Evolutionary conservation across 2,888 invertebrate species (phyloP).

Genomic region (Orchestes rusci): DNA sequence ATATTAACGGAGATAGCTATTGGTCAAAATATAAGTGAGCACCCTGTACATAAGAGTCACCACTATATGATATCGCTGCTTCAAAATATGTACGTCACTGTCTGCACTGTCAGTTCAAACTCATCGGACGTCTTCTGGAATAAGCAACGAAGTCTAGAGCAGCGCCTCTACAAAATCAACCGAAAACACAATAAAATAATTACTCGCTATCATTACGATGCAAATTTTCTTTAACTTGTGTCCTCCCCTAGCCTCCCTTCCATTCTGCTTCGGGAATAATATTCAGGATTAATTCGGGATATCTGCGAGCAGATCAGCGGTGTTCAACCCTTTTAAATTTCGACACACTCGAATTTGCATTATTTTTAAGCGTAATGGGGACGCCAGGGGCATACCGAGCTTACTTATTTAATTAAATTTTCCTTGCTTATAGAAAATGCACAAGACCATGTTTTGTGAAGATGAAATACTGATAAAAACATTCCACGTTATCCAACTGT

Average conservation of each 20-base stretch:
- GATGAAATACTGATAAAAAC: too few species aligned
- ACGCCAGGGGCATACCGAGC: slow-evolving; percentile 6
- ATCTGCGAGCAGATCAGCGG: slow-evolving; percentile 42
- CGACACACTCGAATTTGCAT: slow-evolving; percentile 27
- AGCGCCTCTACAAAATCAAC: slow-evolving; percentile 19
- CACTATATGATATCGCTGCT: too few species aligned
- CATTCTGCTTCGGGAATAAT: slow-evolving; percentile 31
- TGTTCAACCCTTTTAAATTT: slow-evolving; percentile 28
- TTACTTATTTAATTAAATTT: slow-evolving; percentile 25
- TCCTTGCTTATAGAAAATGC: slow-evolving; percentile 17
- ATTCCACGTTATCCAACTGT: too few species aligned
- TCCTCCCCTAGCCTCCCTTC: slow-evolving; percentile 25
- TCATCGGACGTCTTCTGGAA: too few species aligned
- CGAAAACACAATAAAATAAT: slow-evolving; percentile 36
- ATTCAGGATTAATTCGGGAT: slow-evolving; percentile 43
- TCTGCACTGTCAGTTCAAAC: too few species aligned
- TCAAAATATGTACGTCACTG: too few species aligned
- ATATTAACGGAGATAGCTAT: too few species aligned
- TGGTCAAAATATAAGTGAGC: too few species aligned
- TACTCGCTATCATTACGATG: slow-evolving; percentile 43
- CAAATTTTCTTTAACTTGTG: slow-evolving; percentile 44
- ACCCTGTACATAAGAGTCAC: too few species aligned
- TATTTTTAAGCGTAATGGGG: slow-evolving; percentile 25
- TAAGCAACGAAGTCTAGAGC: too few species aligned
- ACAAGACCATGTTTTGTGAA: too few species aligned